phyloP scores from a whole-genome alignment of 2,888 invertebrate genomes.

The Cephalotes varians region DNA sequence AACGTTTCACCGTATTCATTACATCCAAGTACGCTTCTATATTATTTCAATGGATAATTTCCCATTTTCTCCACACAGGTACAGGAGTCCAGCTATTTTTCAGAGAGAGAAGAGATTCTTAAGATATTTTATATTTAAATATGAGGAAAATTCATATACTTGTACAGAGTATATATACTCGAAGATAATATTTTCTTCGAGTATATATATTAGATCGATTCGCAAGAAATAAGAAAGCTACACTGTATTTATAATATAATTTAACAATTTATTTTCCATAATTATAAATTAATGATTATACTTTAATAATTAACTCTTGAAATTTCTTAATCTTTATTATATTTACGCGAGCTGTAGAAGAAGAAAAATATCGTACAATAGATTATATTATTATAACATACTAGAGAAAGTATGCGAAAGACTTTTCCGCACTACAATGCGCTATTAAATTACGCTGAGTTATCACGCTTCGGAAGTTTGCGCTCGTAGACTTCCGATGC shows the following conservation, averaged over 20 bases:
- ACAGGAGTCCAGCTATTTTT: background rate
- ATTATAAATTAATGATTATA: background rate
- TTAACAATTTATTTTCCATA: background rate
- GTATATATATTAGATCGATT: background rate
- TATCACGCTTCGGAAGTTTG: constrained; percentile 69
- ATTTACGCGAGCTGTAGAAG: background rate
- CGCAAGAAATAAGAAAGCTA: background rate
- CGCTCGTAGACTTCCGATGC: constrained; percentile 51
- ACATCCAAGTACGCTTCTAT: background rate
- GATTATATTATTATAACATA: constrained; percentile 16
- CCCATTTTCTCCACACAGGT: background rate
- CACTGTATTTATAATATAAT: background rate
- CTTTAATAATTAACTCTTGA: background rate
- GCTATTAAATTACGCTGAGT: constrained; percentile 66
- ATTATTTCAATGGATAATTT: constrained; percentile 7
- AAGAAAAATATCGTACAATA: background rate
- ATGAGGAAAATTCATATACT: background rate
- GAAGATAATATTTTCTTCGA: background rate
- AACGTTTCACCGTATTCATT: constrained; percentile 14
- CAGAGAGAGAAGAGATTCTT: background rate
- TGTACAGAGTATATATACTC: background rate
- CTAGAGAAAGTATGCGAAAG: background rate
- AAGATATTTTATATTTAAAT: background rate
- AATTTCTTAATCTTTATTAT: background rate
- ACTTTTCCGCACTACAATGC: constrained; percentile 26